Evolutionary conservation across 2,888 invertebrate genomes (phyloP).

Genomic region (Yponomeuta sedellus): DNA sequence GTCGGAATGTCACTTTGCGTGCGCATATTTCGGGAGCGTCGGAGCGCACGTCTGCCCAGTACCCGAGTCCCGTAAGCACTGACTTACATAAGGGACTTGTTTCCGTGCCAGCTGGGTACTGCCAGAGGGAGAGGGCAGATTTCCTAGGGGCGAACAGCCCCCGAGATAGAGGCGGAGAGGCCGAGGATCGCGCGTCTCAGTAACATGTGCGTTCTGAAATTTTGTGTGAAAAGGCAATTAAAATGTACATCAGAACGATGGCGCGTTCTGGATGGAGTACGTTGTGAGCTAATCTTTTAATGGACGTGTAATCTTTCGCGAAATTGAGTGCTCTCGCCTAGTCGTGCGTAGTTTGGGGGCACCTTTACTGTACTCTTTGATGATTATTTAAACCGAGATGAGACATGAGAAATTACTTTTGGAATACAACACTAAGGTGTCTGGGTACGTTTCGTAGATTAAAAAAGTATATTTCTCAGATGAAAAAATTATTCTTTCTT

Average conservation of each 20-base stretch:
- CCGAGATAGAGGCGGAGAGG: constrained; percentile 54
- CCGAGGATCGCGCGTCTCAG: constrained; percentile 39
- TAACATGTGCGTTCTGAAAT: constrained; percentile 43
- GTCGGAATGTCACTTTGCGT: neutral
- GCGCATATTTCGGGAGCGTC: neutral
- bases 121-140: constrained; percentile 54
- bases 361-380: constrained; percentile 4
- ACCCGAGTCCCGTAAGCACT: constrained; percentile 42
- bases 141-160: constrained; percentile 50
- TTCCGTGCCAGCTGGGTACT: constrained; percentile 53
- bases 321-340: constrained; percentile 31
- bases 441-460: too few species aligned
- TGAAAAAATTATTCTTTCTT: too few species aligned
- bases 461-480: too few species aligned
- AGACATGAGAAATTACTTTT: too few species aligned
- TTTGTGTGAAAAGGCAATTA: constrained; percentile 71
- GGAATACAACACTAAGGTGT: too few species aligned
- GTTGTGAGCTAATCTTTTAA: constrained; percentile 37
- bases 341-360: neutral
- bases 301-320: constrained; percentile 46
- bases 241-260: constrained; percentile 62
- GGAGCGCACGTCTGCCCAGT: constrained; percentile 4
- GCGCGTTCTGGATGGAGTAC: constrained; percentile 40
- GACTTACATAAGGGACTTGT: constrained; percentile 72
- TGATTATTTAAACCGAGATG: neutral